Conservation (phyloP, 2,797 vertebrate genomes). For the Enteromius unitaeniatus region DNA sequence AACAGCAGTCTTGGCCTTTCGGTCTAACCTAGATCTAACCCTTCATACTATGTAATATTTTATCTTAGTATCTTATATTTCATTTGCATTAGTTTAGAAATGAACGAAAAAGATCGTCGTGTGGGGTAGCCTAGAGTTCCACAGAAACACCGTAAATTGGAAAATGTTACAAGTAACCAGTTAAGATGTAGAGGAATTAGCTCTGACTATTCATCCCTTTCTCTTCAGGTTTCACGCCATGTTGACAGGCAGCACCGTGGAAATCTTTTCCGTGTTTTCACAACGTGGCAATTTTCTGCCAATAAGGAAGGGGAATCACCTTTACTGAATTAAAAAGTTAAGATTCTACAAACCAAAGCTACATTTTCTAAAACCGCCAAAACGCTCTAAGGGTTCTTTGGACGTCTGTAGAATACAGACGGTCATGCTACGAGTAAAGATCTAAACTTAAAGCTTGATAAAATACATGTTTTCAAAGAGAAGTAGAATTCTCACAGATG, state of each 20-base stretch:
- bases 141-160: slow-evolving; percentile 69
- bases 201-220: slow-evolving; percentile 74
- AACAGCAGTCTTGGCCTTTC: background rate
- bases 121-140: slow-evolving; percentile 67
- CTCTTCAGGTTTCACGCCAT: slow-evolving; percentile 78
- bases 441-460: slow-evolving; percentile 26
- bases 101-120: slow-evolving; percentile 47
- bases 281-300: slow-evolving; percentile 82
- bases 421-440: slow-evolving; percentile 11
- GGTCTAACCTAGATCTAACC: background rate
- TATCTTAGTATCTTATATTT: background rate
- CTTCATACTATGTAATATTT: background rate
- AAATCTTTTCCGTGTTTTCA: slow-evolving; percentile 76
- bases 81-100: background rate
- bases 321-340: slow-evolving; percentile 34
- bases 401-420: background rate
- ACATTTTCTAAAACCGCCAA: background rate
- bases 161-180: slow-evolving; percentile 59
- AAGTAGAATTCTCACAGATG: slow-evolving; percentile 54
- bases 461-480: slow-evolving; percentile 24
- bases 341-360: background rate
- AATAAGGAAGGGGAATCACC: slow-evolving; percentile 17
- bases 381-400: background rate
- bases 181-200: slow-evolving; percentile 59
- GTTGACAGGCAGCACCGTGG: slow-evolving; percentile 76